These are phyloP conservation scores for Lacerta bilineata DNA, from an alignment of 2,797 vertebrate species.

Conservation along the genomic window DNA sequence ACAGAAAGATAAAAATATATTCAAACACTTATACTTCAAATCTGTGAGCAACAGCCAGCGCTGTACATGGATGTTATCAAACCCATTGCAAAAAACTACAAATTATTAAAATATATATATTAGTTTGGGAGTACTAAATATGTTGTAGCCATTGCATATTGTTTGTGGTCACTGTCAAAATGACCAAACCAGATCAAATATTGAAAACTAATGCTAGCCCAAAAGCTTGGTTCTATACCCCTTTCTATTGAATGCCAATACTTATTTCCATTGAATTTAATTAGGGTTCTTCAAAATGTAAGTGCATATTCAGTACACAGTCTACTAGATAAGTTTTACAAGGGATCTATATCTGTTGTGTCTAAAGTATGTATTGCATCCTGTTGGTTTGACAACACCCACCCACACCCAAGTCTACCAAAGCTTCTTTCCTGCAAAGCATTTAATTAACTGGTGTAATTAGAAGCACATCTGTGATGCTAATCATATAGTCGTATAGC, in stretches of 20 bases:
- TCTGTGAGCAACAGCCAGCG: conserved; percentile 57
- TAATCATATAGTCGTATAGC: background rate
- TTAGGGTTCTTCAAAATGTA: conserved; percentile 6
- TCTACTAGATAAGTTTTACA: conserved; percentile 1
- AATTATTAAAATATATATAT: conserved; percentile 28
- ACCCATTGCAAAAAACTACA: conserved; percentile 55
- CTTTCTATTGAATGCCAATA: background rate
- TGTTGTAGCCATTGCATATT: background rate
- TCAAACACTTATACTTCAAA: conserved; percentile 64
- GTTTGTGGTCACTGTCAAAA: background rate
- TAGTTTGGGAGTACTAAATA: conserved; percentile 11
- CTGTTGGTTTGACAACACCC: conserved; percentile 4
- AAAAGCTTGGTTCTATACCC: background rate
- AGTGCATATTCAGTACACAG: conserved; percentile 13
- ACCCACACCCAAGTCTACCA: fast-evolving
- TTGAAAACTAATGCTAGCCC: background rate
- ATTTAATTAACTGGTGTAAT: background rate
- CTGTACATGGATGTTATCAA: conserved; percentile 61
- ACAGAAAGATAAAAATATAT: conserved; percentile 75
- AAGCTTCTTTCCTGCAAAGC: fast-evolving
- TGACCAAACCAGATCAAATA: conserved; percentile 2
- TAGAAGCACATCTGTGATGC: background rate
- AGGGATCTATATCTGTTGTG: conserved; percentile 1
- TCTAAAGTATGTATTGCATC: conserved; percentile 1
- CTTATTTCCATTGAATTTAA: background rate